phyloP scores from a whole-genome alignment of 64 coral and sea anemone genomes.

The Actinia equina region DNA sequence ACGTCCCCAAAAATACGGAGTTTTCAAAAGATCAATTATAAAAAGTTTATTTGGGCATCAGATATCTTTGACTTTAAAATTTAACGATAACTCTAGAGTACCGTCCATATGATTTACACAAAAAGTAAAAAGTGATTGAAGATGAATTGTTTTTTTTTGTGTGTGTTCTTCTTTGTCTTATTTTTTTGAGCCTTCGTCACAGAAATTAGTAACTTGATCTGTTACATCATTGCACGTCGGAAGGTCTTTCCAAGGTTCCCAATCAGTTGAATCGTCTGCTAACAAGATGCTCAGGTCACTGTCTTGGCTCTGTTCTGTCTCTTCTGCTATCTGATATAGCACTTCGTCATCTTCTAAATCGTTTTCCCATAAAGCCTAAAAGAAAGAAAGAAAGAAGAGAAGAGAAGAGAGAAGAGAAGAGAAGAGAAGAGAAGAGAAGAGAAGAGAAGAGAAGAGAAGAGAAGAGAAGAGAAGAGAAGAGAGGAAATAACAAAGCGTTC shows the following conservation, averaged over 20 bases:
- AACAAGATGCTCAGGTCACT: neutral
- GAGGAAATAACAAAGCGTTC: too few relatives aligned
- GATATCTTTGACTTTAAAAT: too few relatives aligned
- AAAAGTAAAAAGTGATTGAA: too few relatives aligned
- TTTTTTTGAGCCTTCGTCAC: too few relatives aligned
- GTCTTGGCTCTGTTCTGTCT: neutral
- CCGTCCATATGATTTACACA: too few relatives aligned
- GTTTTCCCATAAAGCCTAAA: neutral
- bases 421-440: neutral
- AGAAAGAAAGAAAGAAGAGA: neutral
- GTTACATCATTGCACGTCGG: neutral
- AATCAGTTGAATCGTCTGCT: neutral
- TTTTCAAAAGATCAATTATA: neutral
- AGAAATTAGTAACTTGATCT: neutral
- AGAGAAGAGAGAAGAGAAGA: neutral
- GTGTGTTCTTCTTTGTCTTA: too few relatives aligned
- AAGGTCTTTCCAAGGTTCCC: conserved; percentile 17
- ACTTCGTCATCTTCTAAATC: conserved; percentile 5
- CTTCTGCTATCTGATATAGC: neutral
- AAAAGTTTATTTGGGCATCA: neutral
- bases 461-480: too few relatives aligned
- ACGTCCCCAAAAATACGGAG: neutral
- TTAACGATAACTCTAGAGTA: too few relatives aligned
- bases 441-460: neutral
- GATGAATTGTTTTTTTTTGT: too few relatives aligned